Evolutionary conservation across 2,113 vertebrate species (phyloP).

Genomic region (Pelecanus crispus): DNA sequence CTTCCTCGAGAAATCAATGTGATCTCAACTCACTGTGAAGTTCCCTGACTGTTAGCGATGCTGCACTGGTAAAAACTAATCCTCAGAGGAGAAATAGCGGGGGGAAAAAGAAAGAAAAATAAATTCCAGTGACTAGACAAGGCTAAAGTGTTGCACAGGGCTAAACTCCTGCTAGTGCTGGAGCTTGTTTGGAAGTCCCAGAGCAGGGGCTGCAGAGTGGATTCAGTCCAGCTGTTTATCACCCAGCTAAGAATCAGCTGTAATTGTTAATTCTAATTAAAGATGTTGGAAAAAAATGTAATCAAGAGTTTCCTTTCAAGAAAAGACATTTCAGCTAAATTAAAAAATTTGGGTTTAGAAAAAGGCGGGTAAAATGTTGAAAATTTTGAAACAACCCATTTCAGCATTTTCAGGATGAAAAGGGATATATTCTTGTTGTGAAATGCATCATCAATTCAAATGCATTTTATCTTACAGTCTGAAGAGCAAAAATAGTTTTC

Average conservation of each 20-base stretch:
- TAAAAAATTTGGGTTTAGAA: not conserved
- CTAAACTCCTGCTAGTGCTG: not conserved
- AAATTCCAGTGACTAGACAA: not conserved
- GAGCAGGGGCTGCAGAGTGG: not conserved
- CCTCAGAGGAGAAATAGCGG: not conserved
- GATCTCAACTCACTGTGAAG: conserved; percentile 23
- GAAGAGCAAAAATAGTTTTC: conserved; percentile 16
- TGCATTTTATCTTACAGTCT: conserved; percentile 13
- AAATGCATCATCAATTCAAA: conserved; percentile 11
- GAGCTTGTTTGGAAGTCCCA: not conserved
- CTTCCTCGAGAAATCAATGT: conserved; percentile 11
- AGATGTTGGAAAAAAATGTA: not conserved
- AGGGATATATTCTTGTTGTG: not conserved
- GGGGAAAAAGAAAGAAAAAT: not conserved
- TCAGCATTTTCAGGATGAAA: conserved; percentile 5
- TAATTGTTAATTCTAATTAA: conserved; percentile 7
- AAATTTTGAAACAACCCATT: conserved; percentile 4
- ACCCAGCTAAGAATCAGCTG: not conserved
- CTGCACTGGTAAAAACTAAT: conserved; percentile 19
- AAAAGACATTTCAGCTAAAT: not conserved
- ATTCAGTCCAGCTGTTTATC: not conserved
- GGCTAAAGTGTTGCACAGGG: not conserved
- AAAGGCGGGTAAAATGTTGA: not conserved
- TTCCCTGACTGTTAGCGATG: conserved; percentile 22
- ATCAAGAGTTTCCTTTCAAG: not conserved